These are phyloP conservation scores for Pampus argenteus DNA, from an alignment of 2,797 vertebrate species.

Conservation along the genomic window DNA sequence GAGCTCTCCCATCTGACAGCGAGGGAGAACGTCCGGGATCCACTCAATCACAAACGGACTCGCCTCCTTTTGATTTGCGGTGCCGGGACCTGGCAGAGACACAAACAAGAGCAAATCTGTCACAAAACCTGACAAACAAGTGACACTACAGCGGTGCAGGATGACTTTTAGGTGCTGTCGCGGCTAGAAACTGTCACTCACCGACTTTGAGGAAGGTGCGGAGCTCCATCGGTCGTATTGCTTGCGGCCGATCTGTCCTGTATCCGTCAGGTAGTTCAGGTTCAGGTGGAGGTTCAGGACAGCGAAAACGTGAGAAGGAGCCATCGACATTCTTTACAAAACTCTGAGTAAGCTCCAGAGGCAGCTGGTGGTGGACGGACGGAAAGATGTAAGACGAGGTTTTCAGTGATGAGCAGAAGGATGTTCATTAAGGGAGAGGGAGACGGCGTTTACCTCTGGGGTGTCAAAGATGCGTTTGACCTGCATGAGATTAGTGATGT, in stretches of 20 bases:
- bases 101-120: not conserved
- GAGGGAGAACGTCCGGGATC: conserved; percentile 92
- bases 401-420: not conserved
- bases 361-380: conserved; percentile 84
- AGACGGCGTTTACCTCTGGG: conserved; percentile 83
- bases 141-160: not conserved
- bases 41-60: conserved; percentile 92
- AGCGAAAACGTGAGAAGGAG: conserved; percentile 87
- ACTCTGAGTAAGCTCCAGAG: conserved; percentile 91
- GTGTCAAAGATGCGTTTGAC: conserved; percentile 95
- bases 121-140: not conserved
- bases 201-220: conserved; percentile 95
- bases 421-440: not conserved
- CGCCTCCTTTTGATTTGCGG: conserved; percentile 87
- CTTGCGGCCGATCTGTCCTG: conserved; percentile 85
- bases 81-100: conserved; percentile 80
- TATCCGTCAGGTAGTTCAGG: conserved; percentile 76
- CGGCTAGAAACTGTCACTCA: conserved; percentile 63
- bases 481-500: conserved; percentile 91
- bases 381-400: not conserved
- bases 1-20: conserved; percentile 90
- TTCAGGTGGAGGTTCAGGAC: conserved; percentile 86
- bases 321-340: conserved; percentile 93
- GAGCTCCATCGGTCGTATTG: conserved; percentile 91
- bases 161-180: not conserved